Evolutionary conservation across 1,140 invertebrate species (phyloP), one percentile per base, ranked within the genome.

Genomic region (Panagrolaimus sp.): DNA sequence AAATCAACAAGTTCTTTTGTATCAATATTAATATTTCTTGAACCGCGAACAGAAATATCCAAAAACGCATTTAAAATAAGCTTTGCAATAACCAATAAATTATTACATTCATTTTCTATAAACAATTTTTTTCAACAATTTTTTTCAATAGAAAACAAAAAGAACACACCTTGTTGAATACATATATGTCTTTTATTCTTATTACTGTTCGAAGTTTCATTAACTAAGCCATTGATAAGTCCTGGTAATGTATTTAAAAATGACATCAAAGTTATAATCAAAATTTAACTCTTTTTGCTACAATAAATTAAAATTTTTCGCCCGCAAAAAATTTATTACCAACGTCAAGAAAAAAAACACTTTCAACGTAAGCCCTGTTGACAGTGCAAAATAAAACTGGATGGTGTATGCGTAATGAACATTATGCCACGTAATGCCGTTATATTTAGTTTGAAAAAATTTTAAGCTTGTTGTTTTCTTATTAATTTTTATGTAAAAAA

Each of bases 51-150:
- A 20, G 51, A 25, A 20, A 27, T 27, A 57, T 57, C 51, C 51
- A 57, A 16, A 57, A 57, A 57, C 3, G 51, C 27, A 27, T 57
- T 57, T 27, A 57, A 57, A 57, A 57, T 57, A 57, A 57, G 51
- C n/a, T 57, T 57, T 11, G 51, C 11, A 25, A 57, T 27, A 0
- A 57, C 51, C 9, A 27, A 57, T 27, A 57, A 57, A 27, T 57
- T 57, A 27, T 57, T 57, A 11, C 51, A 27, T 57, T 57, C 51
- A 23, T 57, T 57, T 27, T 57, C 51, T 57, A 27, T 16, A 57
- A 57, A 11, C 2, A 38, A 38, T n/a, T 20, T 57, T 57, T 25
- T 57, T 16, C 5, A 57, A 11, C n/a, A n/a, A n/a, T 57, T 57
- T 4, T 57, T 4, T 38, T 38, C 7, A 38, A 38, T 38, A 2